Percentiles rank a stretch among this genome's conserved stretches.
These are phyloP conservation scores for Microplitis demolitor DNA, from an alignment of 1,140 invertebrate species.

Conservation along the genomic window DNA sequence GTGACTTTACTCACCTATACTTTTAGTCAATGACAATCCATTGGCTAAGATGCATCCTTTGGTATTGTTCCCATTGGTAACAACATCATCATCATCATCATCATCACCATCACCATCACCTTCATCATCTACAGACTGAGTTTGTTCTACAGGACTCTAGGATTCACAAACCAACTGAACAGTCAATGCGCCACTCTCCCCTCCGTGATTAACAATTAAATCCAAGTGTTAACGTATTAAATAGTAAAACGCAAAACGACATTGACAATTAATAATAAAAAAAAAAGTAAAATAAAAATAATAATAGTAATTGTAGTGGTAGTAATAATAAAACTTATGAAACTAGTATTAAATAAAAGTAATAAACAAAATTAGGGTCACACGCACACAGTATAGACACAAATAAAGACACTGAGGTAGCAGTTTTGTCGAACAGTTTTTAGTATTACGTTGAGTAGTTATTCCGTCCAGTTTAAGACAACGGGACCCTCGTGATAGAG, in stretches of 20 bases:
- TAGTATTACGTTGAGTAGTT: slow-evolving; percentile 35
- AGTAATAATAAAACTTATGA: not conserved
- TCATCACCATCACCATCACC: too few species aligned
- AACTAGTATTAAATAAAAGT: slow-evolving; percentile 27
- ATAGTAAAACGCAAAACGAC: not conserved
- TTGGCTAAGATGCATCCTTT: slow-evolving; percentile 53
- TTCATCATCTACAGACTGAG: slow-evolving; percentile 53
- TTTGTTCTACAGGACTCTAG: slow-evolving; percentile 57
- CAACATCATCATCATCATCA: too few species aligned
- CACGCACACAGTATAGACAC: slow-evolving; percentile 33
- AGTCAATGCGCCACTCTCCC: slow-evolving; percentile 48
- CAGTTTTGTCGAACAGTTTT: slow-evolving; percentile 55
- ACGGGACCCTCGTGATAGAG: slow-evolving; percentile 18
- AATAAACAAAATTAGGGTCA: slow-evolving; percentile 32
- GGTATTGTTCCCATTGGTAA: slow-evolving; percentile 52
- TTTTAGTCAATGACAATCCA: slow-evolving; percentile 52
- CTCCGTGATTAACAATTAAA: slow-evolving; percentile 35
- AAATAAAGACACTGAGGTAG: not conserved
- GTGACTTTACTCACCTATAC: slow-evolving; percentile 58
- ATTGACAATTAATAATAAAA: not conserved
- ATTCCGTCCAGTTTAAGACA: slow-evolving; percentile 33
- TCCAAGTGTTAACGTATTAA: slow-evolving; percentile 3
- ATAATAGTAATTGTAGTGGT: not conserved
- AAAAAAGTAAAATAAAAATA: not conserved
- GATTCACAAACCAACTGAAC: slow-evolving; percentile 57